phyloP scores from a whole-genome alignment of 2,888 invertebrate species.

The Steinernema hermaphroditum region DNA sequence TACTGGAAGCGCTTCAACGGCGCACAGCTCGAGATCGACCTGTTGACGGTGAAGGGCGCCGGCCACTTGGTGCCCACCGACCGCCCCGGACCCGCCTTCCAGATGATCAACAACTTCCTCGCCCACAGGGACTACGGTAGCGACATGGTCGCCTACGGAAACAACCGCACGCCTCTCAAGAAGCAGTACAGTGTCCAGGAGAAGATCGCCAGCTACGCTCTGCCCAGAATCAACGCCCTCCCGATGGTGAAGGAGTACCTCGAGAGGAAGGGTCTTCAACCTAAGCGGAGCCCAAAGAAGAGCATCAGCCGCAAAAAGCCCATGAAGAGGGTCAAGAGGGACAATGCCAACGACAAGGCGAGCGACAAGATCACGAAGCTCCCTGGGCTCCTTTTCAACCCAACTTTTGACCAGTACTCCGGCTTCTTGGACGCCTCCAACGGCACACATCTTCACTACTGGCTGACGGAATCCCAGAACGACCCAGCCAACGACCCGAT shows the following conservation, averaged over 20 bases:
- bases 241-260: background rate
- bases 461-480: constrained; percentile 60
- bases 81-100: constrained; percentile 78
- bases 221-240: background rate
- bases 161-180: constrained; percentile 32
- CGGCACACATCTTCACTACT: constrained; percentile 68
- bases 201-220: constrained; percentile 4
- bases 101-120: constrained; percentile 75
- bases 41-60: constrained; percentile 69
- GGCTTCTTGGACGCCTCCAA: constrained; percentile 64
- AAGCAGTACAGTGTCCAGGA: constrained; percentile 37
- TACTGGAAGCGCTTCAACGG: constrained; percentile 38
- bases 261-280: background rate
- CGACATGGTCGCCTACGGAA: constrained; percentile 33
- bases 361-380: constrained; percentile 47
- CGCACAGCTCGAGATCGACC: constrained; percentile 46
- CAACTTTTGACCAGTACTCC: constrained; percentile 68
- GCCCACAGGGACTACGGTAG: constrained; percentile 47
- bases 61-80: constrained; percentile 83
- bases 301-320: too few species aligned
- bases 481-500: constrained; percentile 67
- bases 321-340: too few species aligned
- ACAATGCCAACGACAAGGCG: background rate
- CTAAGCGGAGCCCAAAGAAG: too few species aligned
- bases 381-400: constrained; percentile 54